Conservation (phyloP, 2,113 vertebrate genomes). For the Ceuthmochares aereus region DNA sequence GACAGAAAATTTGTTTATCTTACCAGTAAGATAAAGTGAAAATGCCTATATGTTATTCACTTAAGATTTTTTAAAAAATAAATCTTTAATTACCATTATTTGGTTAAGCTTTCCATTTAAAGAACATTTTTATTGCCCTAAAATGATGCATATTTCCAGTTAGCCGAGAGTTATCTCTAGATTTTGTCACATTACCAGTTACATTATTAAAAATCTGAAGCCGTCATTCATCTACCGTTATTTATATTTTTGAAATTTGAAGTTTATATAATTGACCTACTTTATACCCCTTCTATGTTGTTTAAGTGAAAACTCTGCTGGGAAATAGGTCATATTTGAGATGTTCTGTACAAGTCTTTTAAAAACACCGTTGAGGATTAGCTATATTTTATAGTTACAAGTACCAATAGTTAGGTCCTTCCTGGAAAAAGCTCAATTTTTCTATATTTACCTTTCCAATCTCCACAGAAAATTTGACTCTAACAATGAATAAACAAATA, state of each 20-base stretch:
- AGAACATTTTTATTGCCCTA: not conserved
- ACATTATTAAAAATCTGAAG: not conserved
- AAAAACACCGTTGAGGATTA: not conserved
- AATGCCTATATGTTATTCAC: not conserved
- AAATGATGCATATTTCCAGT: not conserved
- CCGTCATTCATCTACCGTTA: fast-evolving
- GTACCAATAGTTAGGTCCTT: not conserved
- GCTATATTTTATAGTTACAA: not conserved
- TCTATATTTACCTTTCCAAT: not conserved
- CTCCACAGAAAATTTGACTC: not conserved
- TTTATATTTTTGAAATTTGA: not conserved
- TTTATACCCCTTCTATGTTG: not conserved
- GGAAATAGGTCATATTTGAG: not conserved
- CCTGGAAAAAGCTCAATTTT: not conserved
- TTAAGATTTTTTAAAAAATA: constrained; percentile 1
- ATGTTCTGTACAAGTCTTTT: not conserved
- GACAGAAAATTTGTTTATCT: constrained; percentile 41
- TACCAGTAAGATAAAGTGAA: constrained; percentile 21
- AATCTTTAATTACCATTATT: not conserved
- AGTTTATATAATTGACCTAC: not conserved
- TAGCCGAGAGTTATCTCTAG: not conserved
- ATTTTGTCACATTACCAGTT: not conserved
- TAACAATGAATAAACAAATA: not conserved
- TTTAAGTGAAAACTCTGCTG: not conserved
- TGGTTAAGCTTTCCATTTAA: constrained; percentile 38